Conservation (phyloP, 2,113 vertebrate genomes). For the Sakesphorus luctuosus region DNA sequence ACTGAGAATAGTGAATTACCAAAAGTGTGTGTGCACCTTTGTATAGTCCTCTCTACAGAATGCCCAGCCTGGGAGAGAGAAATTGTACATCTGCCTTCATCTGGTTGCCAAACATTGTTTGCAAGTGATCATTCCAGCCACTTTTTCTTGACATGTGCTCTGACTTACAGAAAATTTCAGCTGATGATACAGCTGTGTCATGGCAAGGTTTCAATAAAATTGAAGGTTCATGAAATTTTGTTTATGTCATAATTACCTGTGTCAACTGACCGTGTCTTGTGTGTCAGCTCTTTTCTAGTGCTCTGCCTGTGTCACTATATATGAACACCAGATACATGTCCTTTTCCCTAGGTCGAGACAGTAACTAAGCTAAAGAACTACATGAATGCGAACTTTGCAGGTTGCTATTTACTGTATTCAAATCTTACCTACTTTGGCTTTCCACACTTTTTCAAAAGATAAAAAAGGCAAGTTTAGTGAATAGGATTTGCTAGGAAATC, state of each 20-base stretch:
- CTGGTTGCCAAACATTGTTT: neutral
- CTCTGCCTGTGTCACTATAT: neutral
- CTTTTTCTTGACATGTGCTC: neutral
- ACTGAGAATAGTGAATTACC: neutral
- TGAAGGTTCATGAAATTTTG: neutral
- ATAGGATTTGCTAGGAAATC: neutral
- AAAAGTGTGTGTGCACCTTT: neutral
- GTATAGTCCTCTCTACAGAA: neutral
- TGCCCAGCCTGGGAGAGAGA: accelerated
- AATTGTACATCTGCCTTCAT: neutral
- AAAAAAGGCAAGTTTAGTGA: neutral
- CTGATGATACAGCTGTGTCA: neutral
- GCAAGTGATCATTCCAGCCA: neutral
- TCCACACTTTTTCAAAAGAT: neutral
- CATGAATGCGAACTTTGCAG: neutral
- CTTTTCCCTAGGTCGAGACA: neutral
- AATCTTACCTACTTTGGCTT: neutral
- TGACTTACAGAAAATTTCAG: neutral
- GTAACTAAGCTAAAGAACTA: neutral
- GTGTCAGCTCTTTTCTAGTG: neutral
- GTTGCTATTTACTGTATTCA: neutral
- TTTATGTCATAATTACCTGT: neutral
- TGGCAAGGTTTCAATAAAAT: neutral
- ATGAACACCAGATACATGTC: neutral
- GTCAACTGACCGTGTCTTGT: neutral